These are phyloP conservation scores for Cavia porcellus DNA, from an alignment of 2,113 vertebrate species.

Conservation along the genomic window DNA sequence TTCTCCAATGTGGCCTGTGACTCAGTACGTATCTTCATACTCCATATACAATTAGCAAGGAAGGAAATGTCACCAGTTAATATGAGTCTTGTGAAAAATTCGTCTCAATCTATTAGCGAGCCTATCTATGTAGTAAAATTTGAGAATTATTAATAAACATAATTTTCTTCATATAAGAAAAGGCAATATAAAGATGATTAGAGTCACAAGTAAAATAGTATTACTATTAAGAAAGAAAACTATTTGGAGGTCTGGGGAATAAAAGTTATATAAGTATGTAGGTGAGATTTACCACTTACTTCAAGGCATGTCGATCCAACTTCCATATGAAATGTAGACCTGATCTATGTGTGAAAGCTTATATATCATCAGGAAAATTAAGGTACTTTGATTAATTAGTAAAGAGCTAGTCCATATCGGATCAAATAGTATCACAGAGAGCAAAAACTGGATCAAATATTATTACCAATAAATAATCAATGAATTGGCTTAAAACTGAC, in stretches of 20 bases:
- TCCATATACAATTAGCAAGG: background rate
- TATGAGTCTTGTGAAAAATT: background rate
- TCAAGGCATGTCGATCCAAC: background rate
- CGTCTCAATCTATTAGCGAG: background rate
- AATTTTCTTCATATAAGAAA: background rate
- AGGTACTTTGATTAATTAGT: background rate
- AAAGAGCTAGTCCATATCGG: background rate
- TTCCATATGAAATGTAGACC: background rate
- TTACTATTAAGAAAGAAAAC: background rate
- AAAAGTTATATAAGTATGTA: background rate
- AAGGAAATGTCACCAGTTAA: background rate
- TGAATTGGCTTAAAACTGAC: background rate
- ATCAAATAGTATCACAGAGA: background rate
- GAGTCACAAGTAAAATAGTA: background rate
- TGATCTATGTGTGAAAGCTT: background rate
- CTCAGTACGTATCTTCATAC: background rate
- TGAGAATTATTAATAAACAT: background rate
- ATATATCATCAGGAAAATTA: background rate
- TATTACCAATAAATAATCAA: background rate
- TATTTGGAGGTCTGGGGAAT: background rate
- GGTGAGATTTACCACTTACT: background rate
- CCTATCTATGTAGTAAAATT: background rate
- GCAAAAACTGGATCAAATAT: background rate
- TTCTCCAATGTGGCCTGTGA: background rate
- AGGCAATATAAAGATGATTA: background rate